Evolutionary conservation across 2,113 vertebrate genomes (phyloP), one percentile per base, ranked within the genome.

Genomic region (Chaenocephalus aceratus): DNA sequence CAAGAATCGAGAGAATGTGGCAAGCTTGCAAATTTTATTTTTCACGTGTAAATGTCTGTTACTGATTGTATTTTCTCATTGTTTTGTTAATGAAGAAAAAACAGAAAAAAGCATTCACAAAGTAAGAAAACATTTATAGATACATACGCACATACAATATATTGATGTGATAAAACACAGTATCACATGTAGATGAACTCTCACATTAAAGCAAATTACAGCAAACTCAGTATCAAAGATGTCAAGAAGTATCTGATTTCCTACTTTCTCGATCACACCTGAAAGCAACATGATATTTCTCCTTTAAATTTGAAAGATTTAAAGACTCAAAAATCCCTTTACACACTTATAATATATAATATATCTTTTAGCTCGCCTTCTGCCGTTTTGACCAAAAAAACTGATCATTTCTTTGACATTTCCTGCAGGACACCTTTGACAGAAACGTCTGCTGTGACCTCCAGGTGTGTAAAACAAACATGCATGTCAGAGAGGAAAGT

Each of bases 111-210:
- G 75, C 91, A 93, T 90, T 92, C 87, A 89, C 90, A 87, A 84
- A 87, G 83, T 88, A 90, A 90, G 83, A 88, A 91, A 91, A 90
- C 88, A 91, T 81, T 79, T 88, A 80, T 68, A 92, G 85, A 80
- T 89, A 68, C 87, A 70, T 44, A 81, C 73, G 52, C 21, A 79
- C 87, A 68, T 69, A 87, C 63, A 59, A 53, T 79, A 80, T 80
- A 85, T 80, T 21, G 58, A 83, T 85, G 84, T 78, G 80, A 74
- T 84, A 68, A 84, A 84, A 88, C 82, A 66, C 68, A 78, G 77
- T n/a, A 14, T 79, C 77, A 77, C 63, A 23, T 79, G 74, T 62
- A 41, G 36, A 23, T 23, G 14, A 62, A 49, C 64, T 16, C 23
- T 45, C 48, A 45, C 10, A 5, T 36, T 10, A 1, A 12, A 75